These are phyloP conservation scores for Cylloceria caligata DNA, from an alignment of 2,888 invertebrate species.

Conservation along the genomic window DNA sequence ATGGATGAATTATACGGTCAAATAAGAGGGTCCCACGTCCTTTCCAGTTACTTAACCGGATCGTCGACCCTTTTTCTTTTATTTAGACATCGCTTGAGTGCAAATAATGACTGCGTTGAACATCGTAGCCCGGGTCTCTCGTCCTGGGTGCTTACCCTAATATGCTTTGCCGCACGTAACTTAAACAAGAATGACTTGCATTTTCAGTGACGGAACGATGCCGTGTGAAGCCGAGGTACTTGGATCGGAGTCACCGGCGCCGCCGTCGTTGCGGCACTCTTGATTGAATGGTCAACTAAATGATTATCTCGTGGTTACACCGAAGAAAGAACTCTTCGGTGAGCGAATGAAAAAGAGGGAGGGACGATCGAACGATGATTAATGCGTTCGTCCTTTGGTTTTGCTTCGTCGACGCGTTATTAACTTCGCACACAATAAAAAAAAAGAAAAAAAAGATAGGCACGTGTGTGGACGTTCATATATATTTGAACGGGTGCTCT, in stretches of 20 bases:
- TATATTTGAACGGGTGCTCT: not conserved
- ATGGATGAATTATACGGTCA: constrained; percentile 36
- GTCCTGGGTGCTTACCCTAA: constrained; percentile 53
- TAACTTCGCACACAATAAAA: constrained; percentile 2
- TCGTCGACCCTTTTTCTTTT: constrained; percentile 59
- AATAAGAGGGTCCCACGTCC: constrained; percentile 28
- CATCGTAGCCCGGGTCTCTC: constrained; percentile 57
- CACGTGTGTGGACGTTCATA: not conserved
- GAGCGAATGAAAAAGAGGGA: constrained; percentile 54
- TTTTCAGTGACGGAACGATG: constrained; percentile 39
- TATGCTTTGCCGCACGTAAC: constrained; percentile 58
- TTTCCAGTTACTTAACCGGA: constrained; percentile 49
- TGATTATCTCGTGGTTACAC: constrained; percentile 76
- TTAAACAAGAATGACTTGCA: constrained; percentile 64
- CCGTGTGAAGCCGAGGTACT: constrained; percentile 26
- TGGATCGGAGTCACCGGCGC: constrained; percentile 19
- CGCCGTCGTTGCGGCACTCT: constrained; percentile 44
- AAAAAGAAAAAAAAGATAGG: not conserved
- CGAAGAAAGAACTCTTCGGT: constrained; percentile 30
- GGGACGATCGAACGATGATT: constrained; percentile 80
- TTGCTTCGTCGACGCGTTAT: constrained; percentile 53
- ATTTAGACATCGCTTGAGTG: constrained; percentile 75
- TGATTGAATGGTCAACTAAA: constrained; percentile 80
- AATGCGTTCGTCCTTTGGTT: constrained; percentile 70
- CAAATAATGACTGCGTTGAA: constrained; percentile 76